These are phyloP conservation scores for Nothocercus julius DNA, from an alignment of 2,113 vertebrate genomes.

Conservation along the genomic window DNA sequence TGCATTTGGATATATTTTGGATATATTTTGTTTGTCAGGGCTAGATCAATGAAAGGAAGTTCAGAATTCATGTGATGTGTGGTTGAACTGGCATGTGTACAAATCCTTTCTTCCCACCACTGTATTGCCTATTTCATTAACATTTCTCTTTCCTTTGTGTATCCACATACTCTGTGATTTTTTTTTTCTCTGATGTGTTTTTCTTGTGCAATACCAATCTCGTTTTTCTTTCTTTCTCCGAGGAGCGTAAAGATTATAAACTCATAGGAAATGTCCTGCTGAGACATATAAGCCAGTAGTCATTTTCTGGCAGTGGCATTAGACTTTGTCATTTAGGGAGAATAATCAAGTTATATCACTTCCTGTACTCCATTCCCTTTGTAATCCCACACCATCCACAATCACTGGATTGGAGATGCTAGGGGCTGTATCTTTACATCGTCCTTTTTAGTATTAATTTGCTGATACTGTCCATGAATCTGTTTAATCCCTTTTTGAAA, in stretches of 20 bases:
- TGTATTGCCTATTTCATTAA: neutral
- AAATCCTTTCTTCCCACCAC: neutral
- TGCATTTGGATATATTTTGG: neutral
- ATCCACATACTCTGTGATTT: neutral
- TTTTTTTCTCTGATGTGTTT: neutral
- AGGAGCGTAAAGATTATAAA: neutral
- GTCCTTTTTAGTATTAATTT: neutral
- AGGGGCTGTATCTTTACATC: neutral
- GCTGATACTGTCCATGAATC: neutral
- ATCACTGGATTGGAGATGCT: neutral
- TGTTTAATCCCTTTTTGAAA: neutral
- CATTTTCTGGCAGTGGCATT: neutral
- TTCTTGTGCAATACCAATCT: neutral
- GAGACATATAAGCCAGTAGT: neutral
- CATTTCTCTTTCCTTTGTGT: neutral
- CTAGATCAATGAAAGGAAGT: neutral
- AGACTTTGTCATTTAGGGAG: neutral
- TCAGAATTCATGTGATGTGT: neutral
- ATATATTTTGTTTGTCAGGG: neutral
- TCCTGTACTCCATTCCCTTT: constrained; percentile 20
- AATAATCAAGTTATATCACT: neutral
- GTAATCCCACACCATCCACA: neutral
- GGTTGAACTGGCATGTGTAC: neutral
- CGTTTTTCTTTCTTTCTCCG: neutral
- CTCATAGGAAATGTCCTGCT: constrained; percentile 15